phyloP scores from a whole-genome alignment of 2,797 vertebrate species.

The Philypnodon macrostomus region DNA sequence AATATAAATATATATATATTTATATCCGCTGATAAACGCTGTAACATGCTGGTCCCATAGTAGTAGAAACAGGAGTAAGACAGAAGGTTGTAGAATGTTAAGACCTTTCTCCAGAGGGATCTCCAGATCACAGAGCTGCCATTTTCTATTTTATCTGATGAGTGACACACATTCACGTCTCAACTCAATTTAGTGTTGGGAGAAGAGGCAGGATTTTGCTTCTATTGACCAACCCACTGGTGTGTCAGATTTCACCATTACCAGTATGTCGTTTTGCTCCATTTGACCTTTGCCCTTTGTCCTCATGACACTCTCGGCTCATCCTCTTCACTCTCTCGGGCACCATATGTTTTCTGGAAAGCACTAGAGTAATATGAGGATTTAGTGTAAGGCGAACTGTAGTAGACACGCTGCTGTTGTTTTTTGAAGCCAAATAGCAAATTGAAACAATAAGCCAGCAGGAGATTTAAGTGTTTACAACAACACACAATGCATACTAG shows the following conservation, averaged over 20 bases:
- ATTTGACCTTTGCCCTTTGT: constrained; percentile 2
- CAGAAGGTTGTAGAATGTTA: too few species aligned
- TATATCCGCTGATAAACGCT: background rate
- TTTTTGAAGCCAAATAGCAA: constrained; percentile 2
- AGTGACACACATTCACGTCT: constrained; percentile 35
- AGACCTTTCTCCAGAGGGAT: constrained; percentile 32
- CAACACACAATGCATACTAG: background rate
- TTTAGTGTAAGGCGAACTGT: constrained; percentile 7
- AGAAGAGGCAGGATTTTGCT: background rate
- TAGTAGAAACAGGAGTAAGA: too few species aligned
- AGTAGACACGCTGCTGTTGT: background rate
- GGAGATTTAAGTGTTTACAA: constrained; percentile 8
- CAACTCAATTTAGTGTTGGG: constrained; percentile 3
- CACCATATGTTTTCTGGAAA: constrained; percentile 5
- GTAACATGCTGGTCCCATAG: background rate
- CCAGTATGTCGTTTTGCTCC: background rate
- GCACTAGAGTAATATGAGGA: constrained; percentile 2
- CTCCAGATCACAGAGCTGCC: constrained; percentile 11
- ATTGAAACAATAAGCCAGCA: background rate
- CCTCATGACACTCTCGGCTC: background rate
- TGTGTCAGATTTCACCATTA: constrained; percentile 5
- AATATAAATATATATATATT: background rate
- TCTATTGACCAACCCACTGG: constrained; percentile 1
- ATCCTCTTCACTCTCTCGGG: constrained; percentile 1
- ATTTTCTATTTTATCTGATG: constrained; percentile 28